Evolutionary conservation across 2,797 vertebrate species (phyloP).

Genomic region (Neosalanx taihuensis): DNA sequence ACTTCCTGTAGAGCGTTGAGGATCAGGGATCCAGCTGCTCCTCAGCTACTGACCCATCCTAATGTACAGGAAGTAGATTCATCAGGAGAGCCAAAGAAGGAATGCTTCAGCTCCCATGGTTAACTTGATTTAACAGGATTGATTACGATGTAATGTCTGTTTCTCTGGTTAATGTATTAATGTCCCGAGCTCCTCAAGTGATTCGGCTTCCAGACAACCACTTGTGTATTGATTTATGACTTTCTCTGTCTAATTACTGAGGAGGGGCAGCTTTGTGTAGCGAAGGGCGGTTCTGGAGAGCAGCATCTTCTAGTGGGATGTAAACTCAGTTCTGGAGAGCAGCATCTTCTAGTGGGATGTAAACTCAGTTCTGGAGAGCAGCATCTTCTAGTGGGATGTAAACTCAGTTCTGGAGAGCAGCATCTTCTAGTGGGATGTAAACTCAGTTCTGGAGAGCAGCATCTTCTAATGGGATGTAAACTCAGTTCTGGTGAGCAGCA

Average conservation of each 20-base stretch:
- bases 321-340: no score
- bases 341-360: no score
- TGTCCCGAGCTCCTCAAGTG: slow-evolving; percentile 62
- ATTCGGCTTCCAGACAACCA: slow-evolving; percentile 64
- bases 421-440: background rate
- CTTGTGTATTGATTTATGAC: slow-evolving; percentile 72
- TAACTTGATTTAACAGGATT: slow-evolving; percentile 74
- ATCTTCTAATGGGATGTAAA: no score
- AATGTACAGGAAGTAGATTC: slow-evolving; percentile 65
- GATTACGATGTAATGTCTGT: slow-evolving; percentile 72
- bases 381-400: background rate
- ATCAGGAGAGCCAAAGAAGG: slow-evolving; percentile 30
- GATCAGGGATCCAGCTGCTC: slow-evolving; percentile 42
- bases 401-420: slow-evolving; percentile 17
- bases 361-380: slow-evolving; percentile 29
- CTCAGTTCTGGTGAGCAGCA: no score
- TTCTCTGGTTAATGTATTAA: slow-evolving; percentile 66
- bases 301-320: background rate
- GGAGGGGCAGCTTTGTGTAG: slow-evolving; percentile 32
- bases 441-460: slow-evolving; percentile 11
- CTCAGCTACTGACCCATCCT: slow-evolving; percentile 49
- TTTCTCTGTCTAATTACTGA: slow-evolving; percentile 65
- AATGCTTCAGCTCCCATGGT: slow-evolving; percentile 19
- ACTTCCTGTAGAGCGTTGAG: slow-evolving; percentile 49
- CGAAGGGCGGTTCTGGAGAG: slow-evolving; percentile 31